Conservation (phyloP, 2,113 vertebrate species). For the Cromileptes altivelis region DNA sequence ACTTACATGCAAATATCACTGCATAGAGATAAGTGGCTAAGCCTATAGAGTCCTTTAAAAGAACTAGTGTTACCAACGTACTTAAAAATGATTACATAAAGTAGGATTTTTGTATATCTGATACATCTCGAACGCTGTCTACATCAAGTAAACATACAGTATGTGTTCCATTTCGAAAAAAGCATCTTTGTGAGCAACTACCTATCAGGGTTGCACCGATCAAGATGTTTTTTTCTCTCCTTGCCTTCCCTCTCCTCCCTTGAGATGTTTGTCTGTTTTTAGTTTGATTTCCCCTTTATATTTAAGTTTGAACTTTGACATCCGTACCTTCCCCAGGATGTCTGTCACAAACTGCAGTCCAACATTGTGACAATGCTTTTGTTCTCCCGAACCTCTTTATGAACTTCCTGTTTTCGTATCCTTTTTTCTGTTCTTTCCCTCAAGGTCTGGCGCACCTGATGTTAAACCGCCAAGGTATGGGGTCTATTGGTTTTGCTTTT, state of each 20-base stretch:
- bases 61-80: constrained; percentile 2
- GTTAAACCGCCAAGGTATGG: constrained; percentile 91
- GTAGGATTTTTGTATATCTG: constrained; percentile 50
- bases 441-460: constrained; percentile 91
- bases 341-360: constrained; percentile 92
- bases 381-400: constrained; percentile 87
- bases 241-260: constrained; percentile 75
- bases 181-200: constrained; percentile 88
- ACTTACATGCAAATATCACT: constrained; percentile 41
- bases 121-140: constrained; percentile 80
- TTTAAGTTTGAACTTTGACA: constrained; percentile 85
- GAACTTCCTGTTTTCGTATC: constrained; percentile 89
- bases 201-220: constrained; percentile 81
- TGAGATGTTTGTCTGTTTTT: constrained; percentile 82
- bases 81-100: not conserved
- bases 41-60: not conserved
- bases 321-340: constrained; percentile 88
- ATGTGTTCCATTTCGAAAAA: constrained; percentile 90
- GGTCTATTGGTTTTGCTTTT: constrained; percentile 83
- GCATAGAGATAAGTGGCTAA: not conserved
- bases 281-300: constrained; percentile 76
- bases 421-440: constrained; percentile 90
- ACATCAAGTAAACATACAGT: constrained; percentile 85
- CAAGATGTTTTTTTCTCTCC: constrained; percentile 88
- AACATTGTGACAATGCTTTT: constrained; percentile 91